These are phyloP conservation scores for Hyalella azteca DNA, from an alignment of 2,888 invertebrate species.

Conservation along the genomic window DNA sequence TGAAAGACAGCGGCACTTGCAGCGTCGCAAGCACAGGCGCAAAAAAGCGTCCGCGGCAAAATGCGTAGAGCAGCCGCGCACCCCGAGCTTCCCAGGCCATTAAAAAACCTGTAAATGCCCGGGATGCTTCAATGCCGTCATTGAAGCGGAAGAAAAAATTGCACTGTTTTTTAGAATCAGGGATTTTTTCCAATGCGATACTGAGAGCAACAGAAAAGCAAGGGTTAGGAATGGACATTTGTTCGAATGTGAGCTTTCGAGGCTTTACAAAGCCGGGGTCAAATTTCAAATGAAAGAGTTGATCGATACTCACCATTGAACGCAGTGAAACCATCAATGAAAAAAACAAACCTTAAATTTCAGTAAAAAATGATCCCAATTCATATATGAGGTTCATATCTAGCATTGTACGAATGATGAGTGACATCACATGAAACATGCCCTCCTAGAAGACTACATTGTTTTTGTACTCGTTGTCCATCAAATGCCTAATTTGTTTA, in stretches of 20 bases:
- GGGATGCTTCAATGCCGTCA: not conserved
- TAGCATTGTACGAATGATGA: not conserved
- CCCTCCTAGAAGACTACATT: not conserved
- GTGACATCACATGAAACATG: not conserved
- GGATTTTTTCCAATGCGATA: constrained; percentile 5
- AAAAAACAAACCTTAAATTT: not conserved
- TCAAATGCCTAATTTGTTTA: not conserved
- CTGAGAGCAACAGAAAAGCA: not conserved
- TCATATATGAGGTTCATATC: not conserved
- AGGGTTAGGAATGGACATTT: constrained; percentile 3
- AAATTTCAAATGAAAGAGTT: constrained; percentile 12
- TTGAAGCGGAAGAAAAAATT: constrained; percentile 21
- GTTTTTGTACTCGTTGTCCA: not conserved
- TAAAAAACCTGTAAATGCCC: too few relatives aligned
- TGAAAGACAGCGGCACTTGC: too few relatives aligned
- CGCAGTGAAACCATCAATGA: not conserved
- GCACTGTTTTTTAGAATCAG: constrained; percentile 10
- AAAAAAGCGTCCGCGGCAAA: too few relatives aligned
- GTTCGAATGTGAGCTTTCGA: not conserved
- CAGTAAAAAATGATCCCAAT: not conserved
- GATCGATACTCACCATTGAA: not conserved
- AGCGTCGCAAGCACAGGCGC: too few relatives aligned
- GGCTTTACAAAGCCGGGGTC: not conserved
- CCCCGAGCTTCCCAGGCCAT: too few relatives aligned
- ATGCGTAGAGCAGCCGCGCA: too few relatives aligned